Evolutionary conservation across 2,888 invertebrate species (phyloP).

Genomic region (Orthosia gothica): DNA sequence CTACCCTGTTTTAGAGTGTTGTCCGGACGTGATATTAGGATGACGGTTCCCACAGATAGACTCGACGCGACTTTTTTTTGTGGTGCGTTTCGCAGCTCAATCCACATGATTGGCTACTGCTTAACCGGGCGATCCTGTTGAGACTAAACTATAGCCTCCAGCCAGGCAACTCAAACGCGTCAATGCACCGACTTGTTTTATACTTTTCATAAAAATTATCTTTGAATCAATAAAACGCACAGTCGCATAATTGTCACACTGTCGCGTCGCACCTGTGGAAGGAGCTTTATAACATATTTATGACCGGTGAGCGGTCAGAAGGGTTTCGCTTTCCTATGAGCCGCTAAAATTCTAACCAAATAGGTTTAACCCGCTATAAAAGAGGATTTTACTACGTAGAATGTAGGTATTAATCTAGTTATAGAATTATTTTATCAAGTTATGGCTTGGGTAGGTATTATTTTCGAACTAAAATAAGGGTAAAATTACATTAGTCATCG

Average conservation of each 20-base stretch:
- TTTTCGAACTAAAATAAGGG: not conserved
- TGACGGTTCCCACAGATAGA: not conserved
- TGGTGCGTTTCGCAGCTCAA: no score
- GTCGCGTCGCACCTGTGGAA: not conserved
- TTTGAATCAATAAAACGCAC: not conserved
- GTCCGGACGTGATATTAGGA: not conserved
- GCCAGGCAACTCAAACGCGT: no score
- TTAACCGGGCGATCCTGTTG: no score
- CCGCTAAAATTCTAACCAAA: slow-evolving; percentile 13
- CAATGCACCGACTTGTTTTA: no score
- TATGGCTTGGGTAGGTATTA: not conserved
- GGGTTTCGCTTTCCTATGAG: not conserved
- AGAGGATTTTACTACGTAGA: not conserved
- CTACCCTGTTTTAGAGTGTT: not conserved
- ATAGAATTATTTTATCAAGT: slow-evolving; percentile 1
- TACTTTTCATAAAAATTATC: not conserved
- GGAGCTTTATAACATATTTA: not conserved
- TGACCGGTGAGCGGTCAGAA: not conserved
- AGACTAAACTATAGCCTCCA: no score
- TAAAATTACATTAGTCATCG: no score
- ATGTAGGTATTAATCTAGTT: not conserved
- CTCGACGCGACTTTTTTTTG: no score
- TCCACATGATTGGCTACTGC: no score
- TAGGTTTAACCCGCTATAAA: slow-evolving; percentile 5
- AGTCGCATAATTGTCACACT: not conserved